phyloP scores from a whole-genome alignment of 2,888 invertebrate genomes.

The Calephelis perditalis region DNA sequence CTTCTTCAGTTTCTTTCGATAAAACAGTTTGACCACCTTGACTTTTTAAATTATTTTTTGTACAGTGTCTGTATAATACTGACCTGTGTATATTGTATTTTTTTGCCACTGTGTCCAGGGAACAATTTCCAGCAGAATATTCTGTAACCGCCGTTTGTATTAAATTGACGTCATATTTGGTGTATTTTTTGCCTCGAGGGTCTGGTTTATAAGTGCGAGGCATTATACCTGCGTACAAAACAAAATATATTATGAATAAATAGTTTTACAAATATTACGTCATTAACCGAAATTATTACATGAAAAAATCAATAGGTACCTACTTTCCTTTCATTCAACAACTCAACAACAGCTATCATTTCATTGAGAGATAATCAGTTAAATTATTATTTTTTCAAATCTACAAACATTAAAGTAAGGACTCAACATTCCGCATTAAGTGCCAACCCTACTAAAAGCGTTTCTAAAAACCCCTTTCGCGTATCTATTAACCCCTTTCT shows the following conservation, averaged over 20 bases:
- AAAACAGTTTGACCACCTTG: conserved; percentile 19
- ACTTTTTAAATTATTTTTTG: conserved; percentile 15
- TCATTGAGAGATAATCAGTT: too few species aligned
- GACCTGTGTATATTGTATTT: conserved; percentile 16
- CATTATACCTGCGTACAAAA: conserved; percentile 6
- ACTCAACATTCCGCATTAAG: too few species aligned
- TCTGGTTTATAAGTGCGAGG: neutral
- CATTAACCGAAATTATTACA: too few species aligned
- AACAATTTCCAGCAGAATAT: conserved; percentile 9
- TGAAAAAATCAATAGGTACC: too few species aligned
- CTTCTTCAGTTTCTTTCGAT: conserved; percentile 15
- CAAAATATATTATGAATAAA: neutral
- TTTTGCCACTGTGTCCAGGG: conserved; percentile 6
- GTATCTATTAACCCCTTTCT: conserved; percentile 4
- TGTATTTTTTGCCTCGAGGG: neutral
- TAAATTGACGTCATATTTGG: conserved; percentile 7
- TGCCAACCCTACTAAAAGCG: conserved; percentile 3
- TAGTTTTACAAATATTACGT: too few species aligned
- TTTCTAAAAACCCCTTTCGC: conserved; percentile 5
- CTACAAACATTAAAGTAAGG: too few species aligned
- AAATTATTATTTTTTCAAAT: too few species aligned
- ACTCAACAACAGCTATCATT: too few species aligned
- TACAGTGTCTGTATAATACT: conserved; percentile 17
- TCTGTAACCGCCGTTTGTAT: conserved; percentile 1
- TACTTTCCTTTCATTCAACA: too few species aligned